Evolutionary conservation across 2,888 invertebrate species (phyloP), one percentile per base, ranked within the genome.

Genomic region (Sisyra nigra): DNA sequence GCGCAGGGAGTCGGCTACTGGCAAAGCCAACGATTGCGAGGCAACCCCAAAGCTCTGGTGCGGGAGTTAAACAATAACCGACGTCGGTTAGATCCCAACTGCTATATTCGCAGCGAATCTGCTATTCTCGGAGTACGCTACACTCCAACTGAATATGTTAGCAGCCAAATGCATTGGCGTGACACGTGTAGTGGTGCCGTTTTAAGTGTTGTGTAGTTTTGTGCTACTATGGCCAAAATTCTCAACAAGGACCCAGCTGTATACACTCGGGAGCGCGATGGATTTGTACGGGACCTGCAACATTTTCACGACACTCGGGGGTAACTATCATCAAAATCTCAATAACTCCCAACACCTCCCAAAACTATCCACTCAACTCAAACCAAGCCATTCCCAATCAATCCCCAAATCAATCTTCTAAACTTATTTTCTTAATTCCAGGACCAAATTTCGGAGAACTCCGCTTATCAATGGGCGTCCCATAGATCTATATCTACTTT

Each of bases 301-400:
- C 85, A 84, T 61, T 93, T 93, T 61, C 91, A 93, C 64, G 88
- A 88, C 52, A 80, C 80, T 54, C 78, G 87, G 69, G 88, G 89
- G 93, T 93, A 67, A 78, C 81, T 70, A 43, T 24, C 24, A 19
- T 14, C 30, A 10, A 29, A 40, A 18, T 18, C 24, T 7, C 5
- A 24, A 24, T 5, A 24, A 24, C 24, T 18, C 41, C 13, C 31
- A 42, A 15, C 33, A 6, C 40, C 36, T 33, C 30, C 14, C 24
- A 19, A 37, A 19, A 11, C 18, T 14, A 44, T 35, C 17, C 29
- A 39, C 13, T 11, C 40, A 34, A 30, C 11, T 24, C 17, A n/a
- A 33, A 11, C 9, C 15, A 11, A 24, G n/a, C n/a, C n/a, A n/a
- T n/a, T n/a, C n/a, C 24, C 24, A 24, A 24, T 3, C 24, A 3